Evolutionary conservation across 1,140 invertebrate genomes (phyloP).

Genomic region (Harlomillsia oculata): DNA sequence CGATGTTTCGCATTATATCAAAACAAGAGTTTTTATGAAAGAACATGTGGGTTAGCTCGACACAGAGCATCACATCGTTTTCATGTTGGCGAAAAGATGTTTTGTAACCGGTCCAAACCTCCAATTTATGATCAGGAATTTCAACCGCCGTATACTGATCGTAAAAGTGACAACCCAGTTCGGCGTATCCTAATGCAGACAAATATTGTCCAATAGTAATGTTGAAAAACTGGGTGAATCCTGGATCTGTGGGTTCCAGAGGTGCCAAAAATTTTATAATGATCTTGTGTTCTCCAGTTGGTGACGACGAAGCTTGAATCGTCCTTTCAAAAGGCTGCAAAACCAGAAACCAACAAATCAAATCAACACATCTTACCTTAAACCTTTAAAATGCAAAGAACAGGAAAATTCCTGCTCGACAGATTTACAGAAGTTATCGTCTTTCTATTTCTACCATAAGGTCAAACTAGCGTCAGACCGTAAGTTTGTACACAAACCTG

Average conservation of each 20-base stretch:
- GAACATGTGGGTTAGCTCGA: slow-evolving; percentile 37
- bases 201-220: slow-evolving; percentile 35
- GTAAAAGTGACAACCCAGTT: slow-evolving; percentile 65
- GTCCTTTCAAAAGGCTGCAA: slow-evolving; percentile 32
- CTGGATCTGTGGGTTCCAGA: slow-evolving; percentile 24
- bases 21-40: slow-evolving; percentile 36
- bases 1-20: slow-evolving; percentile 45
- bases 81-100: slow-evolving; percentile 72
- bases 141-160: slow-evolving; percentile 48
- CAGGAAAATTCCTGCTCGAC: too few species aligned
- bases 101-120: slow-evolving; percentile 63
- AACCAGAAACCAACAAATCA: slow-evolving; percentile 11
- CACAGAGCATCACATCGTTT: slow-evolving; percentile 55
- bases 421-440: too few species aligned
- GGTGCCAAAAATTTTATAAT: slow-evolving; percentile 24
- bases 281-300: slow-evolving; percentile 27
- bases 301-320: slow-evolving; percentile 15
- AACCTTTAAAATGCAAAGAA: not conserved
- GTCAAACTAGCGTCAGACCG: too few species aligned
- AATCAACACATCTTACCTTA: not conserved
- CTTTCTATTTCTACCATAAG: too few species aligned
- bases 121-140: slow-evolving; percentile 46
- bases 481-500: slow-evolving; percentile 38
- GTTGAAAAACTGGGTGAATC: slow-evolving; percentile 36
- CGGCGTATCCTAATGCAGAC: slow-evolving; percentile 34